Percentiles rank a stretch among this genome's conserved stretches.
Conservation (phyloP, 2,888 invertebrate species). For the Papilio protenor region DNA sequence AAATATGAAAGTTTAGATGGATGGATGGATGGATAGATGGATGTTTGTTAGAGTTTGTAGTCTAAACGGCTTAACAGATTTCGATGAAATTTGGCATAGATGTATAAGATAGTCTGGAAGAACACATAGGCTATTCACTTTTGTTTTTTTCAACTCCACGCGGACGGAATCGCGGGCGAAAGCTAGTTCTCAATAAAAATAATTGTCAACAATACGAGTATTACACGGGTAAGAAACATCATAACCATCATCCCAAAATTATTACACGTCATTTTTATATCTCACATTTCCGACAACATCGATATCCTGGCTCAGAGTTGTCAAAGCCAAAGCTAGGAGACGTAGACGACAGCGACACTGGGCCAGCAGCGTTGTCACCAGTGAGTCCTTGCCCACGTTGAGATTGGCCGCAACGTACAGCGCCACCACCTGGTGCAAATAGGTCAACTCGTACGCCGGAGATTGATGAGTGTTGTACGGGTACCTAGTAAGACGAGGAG, state of each 20-base stretch:
- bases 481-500: slow-evolving; percentile 69
- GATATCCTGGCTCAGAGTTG: slow-evolving; percentile 57
- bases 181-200: too few species aligned
- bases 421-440: slow-evolving; percentile 75
- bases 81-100: too few species aligned
- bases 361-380: slow-evolving; percentile 75
- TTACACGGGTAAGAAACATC: too few species aligned
- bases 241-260: background rate
- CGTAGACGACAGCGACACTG: slow-evolving; percentile 77
- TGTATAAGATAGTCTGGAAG: too few species aligned
- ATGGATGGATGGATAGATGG: too few species aligned
- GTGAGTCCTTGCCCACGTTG: slow-evolving; percentile 80
- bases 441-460: slow-evolving; percentile 75
- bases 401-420: slow-evolving; percentile 74
- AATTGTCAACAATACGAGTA: too few species aligned
- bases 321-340: slow-evolving; percentile 70
- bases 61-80: too few species aligned
- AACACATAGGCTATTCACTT: too few species aligned
- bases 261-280: background rate
- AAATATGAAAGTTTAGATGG: too few species aligned
- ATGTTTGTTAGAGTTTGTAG: too few species aligned
- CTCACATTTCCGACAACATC: slow-evolving; percentile 51
- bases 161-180: too few species aligned
- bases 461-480: slow-evolving; percentile 72
- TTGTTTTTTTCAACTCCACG: too few species aligned